A percentile compares a stretch with the other conserved stretches of the same genome.
Evolutionary conservation across 2,113 vertebrate species (phyloP).

Genomic region (Aleadryas rufinucha): DNA sequence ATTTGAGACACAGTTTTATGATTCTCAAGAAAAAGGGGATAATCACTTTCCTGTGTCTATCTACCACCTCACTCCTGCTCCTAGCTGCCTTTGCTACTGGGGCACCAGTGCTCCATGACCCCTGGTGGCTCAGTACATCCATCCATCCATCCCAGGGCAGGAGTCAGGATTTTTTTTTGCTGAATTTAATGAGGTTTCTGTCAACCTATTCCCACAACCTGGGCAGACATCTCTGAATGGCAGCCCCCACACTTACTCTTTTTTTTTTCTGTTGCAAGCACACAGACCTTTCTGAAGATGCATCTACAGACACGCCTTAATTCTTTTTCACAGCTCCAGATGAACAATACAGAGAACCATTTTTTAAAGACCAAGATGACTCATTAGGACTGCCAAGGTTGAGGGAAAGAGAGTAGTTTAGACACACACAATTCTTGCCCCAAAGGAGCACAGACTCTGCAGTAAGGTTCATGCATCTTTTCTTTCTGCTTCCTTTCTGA

Average conservation of each 20-base stretch:
- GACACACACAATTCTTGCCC: not conserved
- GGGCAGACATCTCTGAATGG: not conserved
- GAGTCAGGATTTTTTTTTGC: not conserved
- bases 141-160: not conserved
- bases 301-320: not conserved
- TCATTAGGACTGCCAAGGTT: not conserved
- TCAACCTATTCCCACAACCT: not conserved
- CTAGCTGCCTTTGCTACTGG: not conserved
- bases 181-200: not conserved
- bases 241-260: not conserved
- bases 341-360: not conserved
- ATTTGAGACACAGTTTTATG: not conserved
- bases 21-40: not conserved
- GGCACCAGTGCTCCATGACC: not conserved
- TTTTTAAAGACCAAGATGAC: not conserved
- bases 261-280: not conserved
- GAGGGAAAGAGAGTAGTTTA: not conserved
- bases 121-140: not conserved
- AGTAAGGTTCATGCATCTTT: not conserved
- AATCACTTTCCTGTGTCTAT: not conserved
- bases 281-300: not conserved
- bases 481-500: not conserved
- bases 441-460: not conserved
- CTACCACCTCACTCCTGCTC: not conserved
- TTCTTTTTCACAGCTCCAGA: not conserved